phyloP scores from a whole-genome alignment of 1,140 invertebrate species.

The Psilanteris sp. region DNA sequence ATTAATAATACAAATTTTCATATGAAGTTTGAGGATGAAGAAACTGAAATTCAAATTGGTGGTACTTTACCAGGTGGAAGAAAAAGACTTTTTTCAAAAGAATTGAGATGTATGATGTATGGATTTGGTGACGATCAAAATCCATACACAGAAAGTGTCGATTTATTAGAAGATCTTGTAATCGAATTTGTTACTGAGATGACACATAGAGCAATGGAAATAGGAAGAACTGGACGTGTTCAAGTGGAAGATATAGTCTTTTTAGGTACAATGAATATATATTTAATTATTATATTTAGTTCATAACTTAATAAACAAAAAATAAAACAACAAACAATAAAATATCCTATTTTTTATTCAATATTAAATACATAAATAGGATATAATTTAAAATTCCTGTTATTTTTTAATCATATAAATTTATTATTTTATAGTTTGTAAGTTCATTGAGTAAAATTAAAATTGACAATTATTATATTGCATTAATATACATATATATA shows the following conservation, averaged over 20 bases:
- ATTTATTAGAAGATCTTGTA: conserved; percentile 97
- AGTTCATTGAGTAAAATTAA: too few relatives aligned
- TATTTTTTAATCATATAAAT: too few relatives aligned
- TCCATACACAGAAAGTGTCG: conserved; percentile 99
- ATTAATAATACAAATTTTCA: too few relatives aligned
- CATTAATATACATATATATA: too few relatives aligned
- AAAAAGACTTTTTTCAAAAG: conserved; percentile 93
- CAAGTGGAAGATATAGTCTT: conserved; percentile 99
- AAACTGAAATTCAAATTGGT: conserved; percentile 82
- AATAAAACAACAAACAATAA: too few relatives aligned
- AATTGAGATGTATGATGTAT: conserved; percentile 99
- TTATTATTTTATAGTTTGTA: too few relatives aligned
- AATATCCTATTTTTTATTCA: too few relatives aligned
- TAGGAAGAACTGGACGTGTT: conserved; percentile 95
- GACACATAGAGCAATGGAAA: conserved; percentile 96
- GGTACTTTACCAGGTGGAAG: conserved; percentile 85
- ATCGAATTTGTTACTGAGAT: conserved; percentile 99
- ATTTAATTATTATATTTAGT: too few relatives aligned
- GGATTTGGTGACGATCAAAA: conserved; percentile 99
- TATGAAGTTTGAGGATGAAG: conserved; percentile 85
- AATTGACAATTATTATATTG: too few relatives aligned
- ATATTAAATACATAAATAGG: too few relatives aligned
- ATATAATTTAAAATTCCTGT: too few relatives aligned
- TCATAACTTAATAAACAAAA: too few relatives aligned
- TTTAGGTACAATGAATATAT: conserved; percentile 84